Conservation (phyloP, 2,113 vertebrate species). For the Tragelaphus imberbis region DNA sequence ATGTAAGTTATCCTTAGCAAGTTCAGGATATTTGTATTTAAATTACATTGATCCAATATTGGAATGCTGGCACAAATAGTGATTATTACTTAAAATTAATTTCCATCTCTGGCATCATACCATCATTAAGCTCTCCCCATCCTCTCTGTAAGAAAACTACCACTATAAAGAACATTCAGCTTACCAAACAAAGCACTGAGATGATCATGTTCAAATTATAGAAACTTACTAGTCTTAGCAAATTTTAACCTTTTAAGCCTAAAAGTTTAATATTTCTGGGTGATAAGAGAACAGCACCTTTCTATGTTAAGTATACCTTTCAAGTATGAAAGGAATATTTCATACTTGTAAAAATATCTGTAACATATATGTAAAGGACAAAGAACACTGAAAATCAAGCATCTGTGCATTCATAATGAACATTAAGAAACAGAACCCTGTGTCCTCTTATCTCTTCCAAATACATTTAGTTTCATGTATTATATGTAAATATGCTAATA, state of each 20-base stretch:
- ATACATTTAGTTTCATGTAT: background rate
- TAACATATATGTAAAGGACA: background rate
- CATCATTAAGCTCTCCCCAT: background rate
- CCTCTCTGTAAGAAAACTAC: background rate
- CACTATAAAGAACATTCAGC: background rate
- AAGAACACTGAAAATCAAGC: background rate
- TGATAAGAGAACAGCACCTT: background rate
- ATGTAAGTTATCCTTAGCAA: background rate
- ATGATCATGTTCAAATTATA: background rate
- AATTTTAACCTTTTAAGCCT: slow-evolving; percentile 6
- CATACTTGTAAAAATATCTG: background rate
- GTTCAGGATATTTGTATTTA: background rate
- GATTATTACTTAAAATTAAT: background rate
- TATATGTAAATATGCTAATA: background rate
- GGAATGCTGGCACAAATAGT: background rate
- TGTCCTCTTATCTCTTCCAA: background rate
- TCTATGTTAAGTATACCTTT: background rate
- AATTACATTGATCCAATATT: background rate
- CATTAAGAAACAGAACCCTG: background rate
- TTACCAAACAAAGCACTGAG: background rate
- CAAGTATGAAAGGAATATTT: background rate
- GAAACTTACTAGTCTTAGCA: background rate
- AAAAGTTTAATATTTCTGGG: background rate
- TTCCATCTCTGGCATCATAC: background rate
- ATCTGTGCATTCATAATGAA: background rate